Percentiles rank a stretch among this genome's conserved stretches.
Conservation (phyloP, 2,113 vertebrate genomes). For the Prunella himalayana region DNA sequence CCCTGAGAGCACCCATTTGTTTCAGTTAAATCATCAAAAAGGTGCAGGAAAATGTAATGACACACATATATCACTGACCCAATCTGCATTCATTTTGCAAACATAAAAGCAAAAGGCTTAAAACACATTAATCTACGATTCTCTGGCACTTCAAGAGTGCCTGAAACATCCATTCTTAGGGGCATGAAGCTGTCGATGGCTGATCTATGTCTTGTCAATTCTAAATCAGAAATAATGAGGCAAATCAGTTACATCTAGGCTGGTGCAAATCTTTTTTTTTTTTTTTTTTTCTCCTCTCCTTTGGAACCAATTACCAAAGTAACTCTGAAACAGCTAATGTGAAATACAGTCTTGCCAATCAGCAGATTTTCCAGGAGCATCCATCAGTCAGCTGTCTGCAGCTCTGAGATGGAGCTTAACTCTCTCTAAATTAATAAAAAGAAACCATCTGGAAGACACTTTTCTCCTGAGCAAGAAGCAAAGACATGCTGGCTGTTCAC, state of each 20-base stretch:
- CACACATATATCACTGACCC: background rate
- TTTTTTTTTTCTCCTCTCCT: background rate
- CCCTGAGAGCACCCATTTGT: background rate
- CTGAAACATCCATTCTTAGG: background rate
- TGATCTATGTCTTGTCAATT: conserved; percentile 35
- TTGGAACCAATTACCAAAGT: conserved; percentile 45
- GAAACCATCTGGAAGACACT: background rate
- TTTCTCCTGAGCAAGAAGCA: background rate
- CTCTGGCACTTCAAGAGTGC: background rate
- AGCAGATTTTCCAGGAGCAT: conserved; percentile 43
- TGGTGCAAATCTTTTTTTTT: background rate
- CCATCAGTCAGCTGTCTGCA: conserved; percentile 46
- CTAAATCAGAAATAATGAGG: conserved; percentile 38
- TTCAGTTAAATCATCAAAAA: background rate
- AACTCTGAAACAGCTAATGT: conserved; percentile 32
- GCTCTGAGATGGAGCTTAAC: conserved; percentile 4
- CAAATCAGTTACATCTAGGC: conserved; percentile 6
- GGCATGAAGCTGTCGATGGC: background rate
- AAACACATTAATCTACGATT: background rate
- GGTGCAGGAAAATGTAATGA: background rate
- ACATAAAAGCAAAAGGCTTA: background rate
- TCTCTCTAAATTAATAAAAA: conserved; percentile 43
- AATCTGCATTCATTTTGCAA: background rate
- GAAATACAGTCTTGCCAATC: conserved; percentile 39
- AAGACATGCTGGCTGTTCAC: background rate